phyloP scores from a whole-genome alignment of 2,797 vertebrate species.

The Phataginus tetradactyla region DNA sequence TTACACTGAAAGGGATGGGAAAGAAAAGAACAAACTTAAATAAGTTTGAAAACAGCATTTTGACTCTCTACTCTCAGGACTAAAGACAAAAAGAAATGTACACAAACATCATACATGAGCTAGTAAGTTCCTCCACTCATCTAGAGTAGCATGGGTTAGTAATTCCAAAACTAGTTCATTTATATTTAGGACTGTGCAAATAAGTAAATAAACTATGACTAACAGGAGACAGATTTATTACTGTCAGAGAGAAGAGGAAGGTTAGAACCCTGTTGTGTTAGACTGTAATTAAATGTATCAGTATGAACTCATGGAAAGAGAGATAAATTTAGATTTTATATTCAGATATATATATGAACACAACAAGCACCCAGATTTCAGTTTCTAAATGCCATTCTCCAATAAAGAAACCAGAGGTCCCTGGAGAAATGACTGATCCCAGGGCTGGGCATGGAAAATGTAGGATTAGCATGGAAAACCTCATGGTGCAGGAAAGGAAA shows the following conservation, averaged over 20 bases:
- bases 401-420: not conserved
- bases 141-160: not conserved
- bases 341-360: not conserved
- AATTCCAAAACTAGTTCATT: not conserved
- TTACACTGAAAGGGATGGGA: not conserved
- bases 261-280: not conserved
- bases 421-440: not conserved
- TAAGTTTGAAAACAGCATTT: not conserved
- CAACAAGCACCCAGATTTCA: not conserved
- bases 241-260: not conserved
- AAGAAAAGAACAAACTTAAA: not conserved
- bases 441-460: not conserved
- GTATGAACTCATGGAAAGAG: not conserved
- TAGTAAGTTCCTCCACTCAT: not conserved
- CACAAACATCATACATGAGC: not conserved
- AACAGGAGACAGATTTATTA: not conserved
- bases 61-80: not conserved
- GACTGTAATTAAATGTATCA: not conserved
- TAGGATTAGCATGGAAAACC: not conserved
- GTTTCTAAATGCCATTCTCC: not conserved
- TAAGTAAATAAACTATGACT: constrained; percentile 2
- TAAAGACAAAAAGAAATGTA: not conserved
- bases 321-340: too few relatives aligned
- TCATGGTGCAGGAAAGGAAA: not conserved
- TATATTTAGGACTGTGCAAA: not conserved